phyloP scores from a whole-genome alignment of 2,797 vertebrate species.

The Phalloptychus januarius region DNA sequence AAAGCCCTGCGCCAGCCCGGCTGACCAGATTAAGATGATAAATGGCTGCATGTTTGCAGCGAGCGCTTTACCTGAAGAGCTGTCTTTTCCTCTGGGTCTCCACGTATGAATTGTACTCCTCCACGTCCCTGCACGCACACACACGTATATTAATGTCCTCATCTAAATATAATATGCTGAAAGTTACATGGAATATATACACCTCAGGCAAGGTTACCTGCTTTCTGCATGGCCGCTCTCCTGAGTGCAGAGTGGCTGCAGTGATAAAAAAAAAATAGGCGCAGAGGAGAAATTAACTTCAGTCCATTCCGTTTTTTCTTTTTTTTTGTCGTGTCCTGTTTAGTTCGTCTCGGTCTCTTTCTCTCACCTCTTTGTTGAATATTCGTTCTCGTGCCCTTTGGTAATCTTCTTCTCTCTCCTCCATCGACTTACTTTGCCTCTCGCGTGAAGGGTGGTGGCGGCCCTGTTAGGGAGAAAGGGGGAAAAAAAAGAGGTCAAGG shows the following conservation, averaged over 20 bases:
- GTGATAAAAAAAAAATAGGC: constrained; percentile 64
- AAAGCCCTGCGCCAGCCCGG: constrained; percentile 34
- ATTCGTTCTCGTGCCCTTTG: constrained; percentile 93
- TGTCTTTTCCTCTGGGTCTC: constrained; percentile 93
- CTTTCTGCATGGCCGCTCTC: constrained; percentile 91
- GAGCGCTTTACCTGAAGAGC: constrained; percentile 89
- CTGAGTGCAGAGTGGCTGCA: constrained; percentile 88
- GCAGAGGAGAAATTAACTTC: constrained; percentile 60
- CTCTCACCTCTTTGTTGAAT: constrained; percentile 93
- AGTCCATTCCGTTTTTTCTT: constrained; percentile 16
- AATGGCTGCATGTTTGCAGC: constrained; percentile 67
- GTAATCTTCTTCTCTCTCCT: constrained; percentile 97
- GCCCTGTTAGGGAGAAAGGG: constrained; percentile 79
- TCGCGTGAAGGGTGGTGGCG: constrained; percentile 89
- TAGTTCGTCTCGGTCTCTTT: constrained; percentile 26
- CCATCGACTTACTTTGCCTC: constrained; percentile 94
- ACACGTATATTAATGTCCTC: constrained; percentile 59
- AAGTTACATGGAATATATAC: constrained; percentile 44
- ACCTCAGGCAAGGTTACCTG: constrained; percentile 84
- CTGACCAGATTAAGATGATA: constrained; percentile 69
- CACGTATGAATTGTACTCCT: constrained; percentile 88
- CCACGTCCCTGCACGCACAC: constrained; percentile 73
- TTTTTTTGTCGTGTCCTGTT: constrained; percentile 13
- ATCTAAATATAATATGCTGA: constrained; percentile 70
- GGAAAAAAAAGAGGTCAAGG: constrained; percentile 29